Evolutionary conservation across 2,797 vertebrate species (phyloP).

Genomic region (Phrynocephalus forsythii): DNA sequence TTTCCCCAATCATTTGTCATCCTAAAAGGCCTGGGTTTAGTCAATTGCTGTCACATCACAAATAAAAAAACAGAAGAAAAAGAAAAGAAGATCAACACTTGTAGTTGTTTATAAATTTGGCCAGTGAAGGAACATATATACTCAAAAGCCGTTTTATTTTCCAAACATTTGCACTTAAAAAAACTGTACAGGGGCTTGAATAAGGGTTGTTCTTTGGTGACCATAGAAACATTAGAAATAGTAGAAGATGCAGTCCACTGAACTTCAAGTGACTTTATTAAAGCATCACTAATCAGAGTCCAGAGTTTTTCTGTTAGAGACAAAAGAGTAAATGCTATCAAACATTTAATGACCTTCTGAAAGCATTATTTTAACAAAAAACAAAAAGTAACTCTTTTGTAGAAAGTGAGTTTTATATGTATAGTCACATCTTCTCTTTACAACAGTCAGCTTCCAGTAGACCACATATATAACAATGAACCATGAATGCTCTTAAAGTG

Average conservation of each 20-base stretch:
- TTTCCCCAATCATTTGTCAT: constrained; percentile 89
- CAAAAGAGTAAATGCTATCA: constrained; percentile 84
- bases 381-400: constrained; percentile 71
- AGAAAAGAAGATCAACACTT: constrained; percentile 77
- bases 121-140: constrained; percentile 83
- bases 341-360: constrained; percentile 89
- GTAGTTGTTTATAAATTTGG: constrained; percentile 76
- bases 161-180: constrained; percentile 97
- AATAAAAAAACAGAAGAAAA: constrained; percentile 70
- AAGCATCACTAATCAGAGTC: constrained; percentile 99
- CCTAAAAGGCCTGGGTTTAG: constrained; percentile 84
- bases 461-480: constrained; percentile 76
- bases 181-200: constrained; percentile 87
- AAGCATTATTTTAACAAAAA: constrained; percentile 80
- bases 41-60: constrained; percentile 90
- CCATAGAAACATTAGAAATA: constrained; percentile 97
- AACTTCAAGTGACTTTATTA: constrained; percentile 99
- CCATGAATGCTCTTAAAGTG: constrained; percentile 26
- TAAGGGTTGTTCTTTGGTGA: constrained; percentile 88
- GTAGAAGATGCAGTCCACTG: constrained; percentile 97
- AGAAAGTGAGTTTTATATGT: constrained; percentile 77
- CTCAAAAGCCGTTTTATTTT: constrained; percentile 88
- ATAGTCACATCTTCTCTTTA: constrained; percentile 66
- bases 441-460: constrained; percentile 78
- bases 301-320: constrained; percentile 91